These are phyloP conservation scores for Subacronicta megacephala DNA, from an alignment of 2,888 invertebrate species.

Conservation along the genomic window DNA sequence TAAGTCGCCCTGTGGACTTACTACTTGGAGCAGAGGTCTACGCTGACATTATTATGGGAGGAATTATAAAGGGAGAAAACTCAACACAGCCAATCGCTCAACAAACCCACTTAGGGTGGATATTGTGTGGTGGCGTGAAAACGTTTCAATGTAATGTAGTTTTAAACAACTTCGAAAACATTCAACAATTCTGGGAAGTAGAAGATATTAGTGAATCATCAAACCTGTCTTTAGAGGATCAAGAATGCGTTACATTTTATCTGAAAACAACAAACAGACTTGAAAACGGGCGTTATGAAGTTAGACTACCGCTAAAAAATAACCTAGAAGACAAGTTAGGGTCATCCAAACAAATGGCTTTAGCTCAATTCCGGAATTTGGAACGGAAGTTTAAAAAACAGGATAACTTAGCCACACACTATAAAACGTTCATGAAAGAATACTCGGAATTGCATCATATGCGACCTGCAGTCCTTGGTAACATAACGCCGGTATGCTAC, in stretches of 20 bases:
- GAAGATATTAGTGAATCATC: slow-evolving; percentile 6
- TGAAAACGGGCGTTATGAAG: slow-evolving; percentile 9
- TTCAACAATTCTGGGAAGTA: slow-evolving; percentile 9
- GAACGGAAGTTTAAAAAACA: slow-evolving; percentile 4
- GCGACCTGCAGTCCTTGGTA: slow-evolving; percentile 2
- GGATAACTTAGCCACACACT: slow-evolving; percentile 1
- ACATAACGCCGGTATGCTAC: background rate
- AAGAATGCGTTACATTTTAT: slow-evolving; percentile 6
- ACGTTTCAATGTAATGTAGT: slow-evolving; percentile 10
- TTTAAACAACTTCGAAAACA: slow-evolving; percentile 1
- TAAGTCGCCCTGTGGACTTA: background rate
- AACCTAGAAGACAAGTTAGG: background rate
- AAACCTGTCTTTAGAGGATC: slow-evolving; percentile 1
- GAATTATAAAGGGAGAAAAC: slow-evolving; percentile 2
- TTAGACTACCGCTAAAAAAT: slow-evolving; percentile 6
- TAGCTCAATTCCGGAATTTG: slow-evolving; percentile 9
- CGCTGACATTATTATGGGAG: slow-evolving; percentile 2
- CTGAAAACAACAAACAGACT: slow-evolving; percentile 6
- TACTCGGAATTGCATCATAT: slow-evolving; percentile 6
- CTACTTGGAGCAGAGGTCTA: slow-evolving; percentile 1
- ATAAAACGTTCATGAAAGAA: slow-evolving; percentile 4
- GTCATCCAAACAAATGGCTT: slow-evolving; percentile 6
- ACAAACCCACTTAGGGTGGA: slow-evolving; percentile 3
- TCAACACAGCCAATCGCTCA: slow-evolving; percentile 1
- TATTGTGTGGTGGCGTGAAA: slow-evolving; percentile 2